These are phyloP conservation scores for Lochmaea capreae DNA, from an alignment of 2,888 invertebrate genomes.

Conservation along the genomic window DNA sequence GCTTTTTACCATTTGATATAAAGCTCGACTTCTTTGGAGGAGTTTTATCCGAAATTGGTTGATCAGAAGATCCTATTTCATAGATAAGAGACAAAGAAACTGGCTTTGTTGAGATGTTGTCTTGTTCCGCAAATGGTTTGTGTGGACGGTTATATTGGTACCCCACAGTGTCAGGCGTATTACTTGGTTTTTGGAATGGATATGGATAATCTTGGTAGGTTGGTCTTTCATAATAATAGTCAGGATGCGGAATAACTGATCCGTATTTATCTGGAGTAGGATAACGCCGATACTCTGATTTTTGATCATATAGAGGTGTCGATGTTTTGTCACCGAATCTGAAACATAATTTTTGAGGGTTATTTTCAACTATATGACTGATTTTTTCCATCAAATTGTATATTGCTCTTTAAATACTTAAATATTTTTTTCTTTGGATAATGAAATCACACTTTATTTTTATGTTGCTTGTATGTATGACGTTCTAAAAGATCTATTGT, in stretches of 20 bases:
- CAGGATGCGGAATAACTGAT: conserved; percentile 51
- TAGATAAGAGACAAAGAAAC: conserved; percentile 15
- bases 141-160: conserved; percentile 23
- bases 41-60: conserved; percentile 16
- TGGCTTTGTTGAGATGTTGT: neutral
- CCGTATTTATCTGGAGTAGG: conserved; percentile 51
- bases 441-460: too few relatives aligned
- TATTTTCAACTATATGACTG: neutral
- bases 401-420: neutral
- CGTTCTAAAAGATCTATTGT: too few relatives aligned
- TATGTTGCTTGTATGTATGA: too few relatives aligned
- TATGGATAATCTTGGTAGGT: conserved; percentile 42
- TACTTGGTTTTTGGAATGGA: conserved; percentile 18
- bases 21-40: conserved; percentile 25
- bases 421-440: too few relatives aligned
- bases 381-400: neutral
- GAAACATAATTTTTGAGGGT: conserved; percentile 9
- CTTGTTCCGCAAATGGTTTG: conserved; percentile 3
- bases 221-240: conserved; percentile 47
- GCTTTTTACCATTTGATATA: conserved; percentile 36
- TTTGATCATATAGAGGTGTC: conserved; percentile 34
- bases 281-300: conserved; percentile 37
- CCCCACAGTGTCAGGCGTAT: neutral
- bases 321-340: conserved; percentile 40
- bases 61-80: conserved; percentile 17